Conservation (phyloP, 2,888 invertebrate genomes). For the Sminthurides aquaticus region DNA sequence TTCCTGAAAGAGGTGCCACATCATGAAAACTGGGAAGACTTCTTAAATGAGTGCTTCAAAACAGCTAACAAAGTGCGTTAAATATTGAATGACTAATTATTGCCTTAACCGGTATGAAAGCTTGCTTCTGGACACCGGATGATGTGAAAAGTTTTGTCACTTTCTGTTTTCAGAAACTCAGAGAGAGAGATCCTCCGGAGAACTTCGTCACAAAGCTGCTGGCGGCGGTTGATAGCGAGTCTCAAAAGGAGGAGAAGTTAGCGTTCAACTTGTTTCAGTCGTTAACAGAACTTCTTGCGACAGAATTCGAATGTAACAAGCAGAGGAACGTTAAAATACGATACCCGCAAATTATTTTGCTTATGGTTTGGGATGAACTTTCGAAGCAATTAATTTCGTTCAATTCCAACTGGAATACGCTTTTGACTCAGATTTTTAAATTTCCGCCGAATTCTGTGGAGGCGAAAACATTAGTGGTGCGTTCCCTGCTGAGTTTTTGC, state of each 20-base stretch:
- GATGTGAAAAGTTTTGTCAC: background rate
- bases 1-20: background rate
- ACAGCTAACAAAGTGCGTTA: background rate
- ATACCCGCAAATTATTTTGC: background rate
- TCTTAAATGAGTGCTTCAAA: background rate
- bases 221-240: background rate
- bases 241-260: slow-evolving; percentile 1
- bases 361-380: background rate
- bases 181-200: background rate
- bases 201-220: background rate
- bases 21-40: background rate
- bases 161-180: background rate
- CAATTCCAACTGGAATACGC: background rate
- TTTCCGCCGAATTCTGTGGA: no score
- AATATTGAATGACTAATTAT: no score
- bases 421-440: no score
- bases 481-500: no score
- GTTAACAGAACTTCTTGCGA: background rate
- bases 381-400: background rate
- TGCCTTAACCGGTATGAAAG: no score
- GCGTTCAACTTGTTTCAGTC: slow-evolving; percentile 3
- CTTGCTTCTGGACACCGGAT: no score
- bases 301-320: background rate
- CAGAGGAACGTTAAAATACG: background rate
- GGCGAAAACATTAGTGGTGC: no score